Evolutionary conservation across 2,113 vertebrate species (phyloP).

Genomic region (Chroicocephalus ridibundus): DNA sequence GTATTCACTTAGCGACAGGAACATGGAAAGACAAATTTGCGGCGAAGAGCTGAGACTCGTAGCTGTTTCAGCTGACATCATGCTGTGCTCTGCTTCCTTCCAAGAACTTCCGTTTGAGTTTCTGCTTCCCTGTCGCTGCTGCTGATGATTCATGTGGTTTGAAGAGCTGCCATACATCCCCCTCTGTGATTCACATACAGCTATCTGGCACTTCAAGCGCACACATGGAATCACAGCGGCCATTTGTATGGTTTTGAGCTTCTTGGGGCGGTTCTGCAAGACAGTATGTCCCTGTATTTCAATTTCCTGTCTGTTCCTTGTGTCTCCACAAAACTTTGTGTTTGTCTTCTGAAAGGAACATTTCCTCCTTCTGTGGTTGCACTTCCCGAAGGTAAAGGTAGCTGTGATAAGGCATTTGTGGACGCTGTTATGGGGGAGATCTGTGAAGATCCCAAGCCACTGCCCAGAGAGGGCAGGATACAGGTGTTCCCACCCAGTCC

Average conservation of each 20-base stretch:
- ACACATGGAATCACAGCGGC: not conserved
- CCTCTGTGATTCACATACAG: not conserved
- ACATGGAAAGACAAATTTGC: not conserved
- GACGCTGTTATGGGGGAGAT: rapidly evolving
- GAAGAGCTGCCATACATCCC: not conserved
- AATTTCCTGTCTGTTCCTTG: not conserved
- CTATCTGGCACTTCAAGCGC: not conserved
- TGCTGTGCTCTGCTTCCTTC: not conserved
- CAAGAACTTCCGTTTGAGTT: not conserved
- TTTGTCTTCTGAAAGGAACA: not conserved
- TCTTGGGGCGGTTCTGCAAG: not conserved
- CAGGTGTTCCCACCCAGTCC: not conserved
- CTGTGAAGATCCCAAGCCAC: not conserved
- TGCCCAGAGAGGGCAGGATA: not conserved
- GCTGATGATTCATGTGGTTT: not conserved
- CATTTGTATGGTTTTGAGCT: not conserved
- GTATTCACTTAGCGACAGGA: not conserved
- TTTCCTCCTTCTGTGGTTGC: not conserved
- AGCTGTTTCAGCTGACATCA: not conserved
- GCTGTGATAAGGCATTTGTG: not conserved
- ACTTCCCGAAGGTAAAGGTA: not conserved
- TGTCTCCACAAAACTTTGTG: not conserved
- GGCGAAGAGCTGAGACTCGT: not conserved
- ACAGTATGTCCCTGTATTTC: not conserved
- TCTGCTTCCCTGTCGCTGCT: not conserved